Evolutionary conservation across 2,888 invertebrate species (phyloP).

Genomic region (Nesidiocoris tenuis): DNA sequence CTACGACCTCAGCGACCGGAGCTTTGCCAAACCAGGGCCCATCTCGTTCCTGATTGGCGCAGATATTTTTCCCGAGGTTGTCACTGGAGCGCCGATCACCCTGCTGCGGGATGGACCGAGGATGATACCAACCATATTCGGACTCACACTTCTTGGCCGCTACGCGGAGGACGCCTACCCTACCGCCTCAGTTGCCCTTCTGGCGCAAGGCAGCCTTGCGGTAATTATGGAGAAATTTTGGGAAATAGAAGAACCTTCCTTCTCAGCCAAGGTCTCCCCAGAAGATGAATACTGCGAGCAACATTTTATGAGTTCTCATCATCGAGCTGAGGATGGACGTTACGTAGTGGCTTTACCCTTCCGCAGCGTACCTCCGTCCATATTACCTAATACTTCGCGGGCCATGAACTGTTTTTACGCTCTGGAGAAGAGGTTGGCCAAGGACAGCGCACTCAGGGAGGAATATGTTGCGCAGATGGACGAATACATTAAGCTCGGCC

Average conservation of each 20-base stretch:
- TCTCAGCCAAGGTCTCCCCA: not conserved
- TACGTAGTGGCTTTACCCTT: conserved; percentile 11
- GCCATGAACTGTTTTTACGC: not conserved
- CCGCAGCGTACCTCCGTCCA: not conserved
- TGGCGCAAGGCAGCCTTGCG: not conserved
- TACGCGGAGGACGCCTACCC: not conserved
- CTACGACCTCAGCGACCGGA: not conserved
- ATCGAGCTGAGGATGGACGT: not conserved
- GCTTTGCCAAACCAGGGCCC: conserved; percentile 10
- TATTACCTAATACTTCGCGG: not conserved
- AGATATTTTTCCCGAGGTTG: conserved; percentile 14
- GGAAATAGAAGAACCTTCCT: conserved; percentile 1
- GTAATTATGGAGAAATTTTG: conserved; percentile 17
- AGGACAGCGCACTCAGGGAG: not conserved
- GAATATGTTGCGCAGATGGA: not conserved
- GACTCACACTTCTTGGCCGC: not conserved
- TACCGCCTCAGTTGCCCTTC: not conserved
- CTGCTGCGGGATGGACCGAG: not conserved
- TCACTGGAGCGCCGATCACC: not conserved
- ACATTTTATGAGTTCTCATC: conserved; percentile 13
- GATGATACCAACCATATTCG: not conserved
- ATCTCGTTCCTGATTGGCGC: conserved; percentile 20
- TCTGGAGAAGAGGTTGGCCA: not conserved
- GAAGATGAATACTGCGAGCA: conserved; percentile 13
- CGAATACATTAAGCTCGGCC: conserved; percentile 10